Base-by-base conservation (phyloP, 2,888 invertebrate species). In the Drosophila sordidula region DNA sequence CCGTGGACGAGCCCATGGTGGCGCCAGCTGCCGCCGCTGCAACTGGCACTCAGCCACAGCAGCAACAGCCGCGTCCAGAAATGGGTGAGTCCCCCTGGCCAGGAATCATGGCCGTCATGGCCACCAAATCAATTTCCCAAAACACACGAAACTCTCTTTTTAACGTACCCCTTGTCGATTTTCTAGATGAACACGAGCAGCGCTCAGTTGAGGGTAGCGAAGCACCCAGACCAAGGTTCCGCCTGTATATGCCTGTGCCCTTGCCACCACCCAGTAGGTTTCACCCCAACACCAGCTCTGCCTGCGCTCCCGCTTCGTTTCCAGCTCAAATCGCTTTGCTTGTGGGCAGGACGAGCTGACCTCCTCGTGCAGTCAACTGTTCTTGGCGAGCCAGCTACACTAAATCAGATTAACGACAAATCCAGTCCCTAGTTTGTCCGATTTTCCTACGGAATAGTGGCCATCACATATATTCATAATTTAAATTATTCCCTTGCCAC, bases 1-100 rank as follows among this genome's bases (percentile, higher is more conserved):
- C 90, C 12, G 76, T 89, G 18, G 91, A 90, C 70, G 90, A 90
- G 38, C 91, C 90, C 1, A 78, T 87, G 69, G 72, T 78, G 34
- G 74, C 78, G 25, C 55, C 64, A 49, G 3, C 16, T 8, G 38
- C 22, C 29, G 25, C 46, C 4, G 14, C 16, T 8, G 14, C 68
- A 29, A 11, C 34, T 25, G 38, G 44, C 29, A 18, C 34, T 8
- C 55, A 54, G 26, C 11, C 29, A 6, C 76, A 55, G 12, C 61
- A 49, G 12, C 67, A 57, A 38, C 51, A 41, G 3, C 46, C 36
- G 2, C 82, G 58, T 18, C 56, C 59, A 2, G 76, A 76, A 44
- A 34, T 70, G 67, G 82, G 83, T 84, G 55, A 81, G 81, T 58
- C 6, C 4, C 38, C 0, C 3, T n/a, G 5, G 0, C 0, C 6